Evolutionary conservation across 2,888 invertebrate genomes (phyloP).

Genomic region (Drosophila rubida): DNA sequence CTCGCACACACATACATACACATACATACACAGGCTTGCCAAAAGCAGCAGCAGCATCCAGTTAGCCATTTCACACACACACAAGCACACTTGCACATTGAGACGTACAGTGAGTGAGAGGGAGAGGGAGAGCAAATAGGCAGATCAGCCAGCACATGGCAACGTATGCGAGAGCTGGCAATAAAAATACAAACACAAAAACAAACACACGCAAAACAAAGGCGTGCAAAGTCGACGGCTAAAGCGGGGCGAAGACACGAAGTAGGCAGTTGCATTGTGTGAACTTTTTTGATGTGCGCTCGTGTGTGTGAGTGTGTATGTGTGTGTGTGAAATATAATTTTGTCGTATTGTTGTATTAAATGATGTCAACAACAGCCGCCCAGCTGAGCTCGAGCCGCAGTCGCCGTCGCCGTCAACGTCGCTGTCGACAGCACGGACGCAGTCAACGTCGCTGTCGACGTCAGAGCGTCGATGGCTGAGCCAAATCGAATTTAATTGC

Average conservation of each 20-base stretch:
- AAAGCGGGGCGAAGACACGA: neutral
- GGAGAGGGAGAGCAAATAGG: slow-evolving; percentile 58
- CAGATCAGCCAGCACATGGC: slow-evolving; percentile 77
- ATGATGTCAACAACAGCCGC: slow-evolving; percentile 81
- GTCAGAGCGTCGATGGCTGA: slow-evolving; percentile 41
- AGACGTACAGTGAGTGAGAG: slow-evolving; percentile 12
- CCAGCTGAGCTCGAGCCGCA: slow-evolving; percentile 62
- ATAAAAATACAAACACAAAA: slow-evolving; percentile 66
- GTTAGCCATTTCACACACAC: slow-evolving; percentile 55
- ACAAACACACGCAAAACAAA: slow-evolving; percentile 70
- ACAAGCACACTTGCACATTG: slow-evolving; percentile 23
- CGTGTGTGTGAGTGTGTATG: slow-evolving; percentile 10
- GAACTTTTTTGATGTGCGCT: slow-evolving; percentile 48
- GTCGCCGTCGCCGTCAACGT: slow-evolving; percentile 30
- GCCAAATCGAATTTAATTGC: slow-evolving; percentile 81
- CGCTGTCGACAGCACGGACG: neutral
- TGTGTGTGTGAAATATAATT: slow-evolving; percentile 69
- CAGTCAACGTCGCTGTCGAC: slow-evolving; percentile 1
- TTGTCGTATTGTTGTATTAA: slow-evolving; percentile 79
- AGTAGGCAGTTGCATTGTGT: slow-evolving; percentile 67
- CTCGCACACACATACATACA: slow-evolving; percentile 22
- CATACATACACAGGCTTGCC: slow-evolving; percentile 46
- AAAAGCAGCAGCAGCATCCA: slow-evolving; percentile 55
- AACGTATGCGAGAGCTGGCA: slow-evolving; percentile 59
- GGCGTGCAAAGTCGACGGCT: slow-evolving; percentile 11